phyloP scores from a whole-genome alignment of 2,888 invertebrate species.

The Periphyllus acericola region DNA sequence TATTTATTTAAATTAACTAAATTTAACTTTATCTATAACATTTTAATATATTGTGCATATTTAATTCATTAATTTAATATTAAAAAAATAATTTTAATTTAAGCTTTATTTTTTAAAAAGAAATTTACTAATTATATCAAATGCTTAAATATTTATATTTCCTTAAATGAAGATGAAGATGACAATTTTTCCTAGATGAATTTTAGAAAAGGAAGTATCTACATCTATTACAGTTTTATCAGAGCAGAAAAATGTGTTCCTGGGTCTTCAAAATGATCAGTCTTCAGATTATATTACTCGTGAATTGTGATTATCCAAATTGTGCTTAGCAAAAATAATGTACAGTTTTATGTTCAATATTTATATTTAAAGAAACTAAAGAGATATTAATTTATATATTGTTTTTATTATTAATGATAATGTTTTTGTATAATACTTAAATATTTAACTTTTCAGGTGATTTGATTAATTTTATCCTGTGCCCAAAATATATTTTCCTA shows the following conservation, averaged over 20 bases:
- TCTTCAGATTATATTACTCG: background rate
- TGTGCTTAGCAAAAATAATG: background rate
- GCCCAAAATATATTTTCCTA: constrained; percentile 6
- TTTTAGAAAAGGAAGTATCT: constrained; percentile 1
- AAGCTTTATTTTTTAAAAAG: too few species aligned
- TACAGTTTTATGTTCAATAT: background rate
- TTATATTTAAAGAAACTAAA: background rate
- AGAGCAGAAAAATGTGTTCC: background rate
- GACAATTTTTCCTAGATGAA: background rate
- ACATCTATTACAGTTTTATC: background rate
- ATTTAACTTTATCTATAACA: background rate
- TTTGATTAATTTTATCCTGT: constrained; percentile 52
- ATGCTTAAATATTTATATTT: background rate
- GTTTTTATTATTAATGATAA: constrained; percentile 14
- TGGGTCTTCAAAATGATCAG: constrained; percentile 19
- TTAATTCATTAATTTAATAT: too few species aligned
- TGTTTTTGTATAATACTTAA: constrained; percentile 27
- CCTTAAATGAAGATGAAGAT: constrained; percentile 17
- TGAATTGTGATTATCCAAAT: background rate
- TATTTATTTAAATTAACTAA: background rate
- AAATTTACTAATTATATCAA: background rate
- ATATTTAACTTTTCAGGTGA: constrained; percentile 53
- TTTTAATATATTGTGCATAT: background rate
- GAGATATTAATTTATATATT: background rate
- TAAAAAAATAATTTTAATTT: too few species aligned